These are phyloP conservation scores for Machimus rusticus DNA, from an alignment of 2,888 invertebrate genomes.

Conservation along the genomic window DNA sequence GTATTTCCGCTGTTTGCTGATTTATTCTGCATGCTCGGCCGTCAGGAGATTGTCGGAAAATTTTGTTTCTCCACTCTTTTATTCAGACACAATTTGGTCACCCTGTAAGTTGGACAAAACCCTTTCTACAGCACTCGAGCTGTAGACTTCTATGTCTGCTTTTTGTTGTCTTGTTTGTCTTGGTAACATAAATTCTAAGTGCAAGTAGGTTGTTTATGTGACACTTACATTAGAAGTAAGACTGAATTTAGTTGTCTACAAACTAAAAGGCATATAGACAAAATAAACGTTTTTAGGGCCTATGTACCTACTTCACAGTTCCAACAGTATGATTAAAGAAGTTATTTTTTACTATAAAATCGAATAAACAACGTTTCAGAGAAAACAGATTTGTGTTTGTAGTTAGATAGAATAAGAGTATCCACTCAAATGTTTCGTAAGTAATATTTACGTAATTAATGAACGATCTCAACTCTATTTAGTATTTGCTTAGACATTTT, in stretches of 20 bases:
- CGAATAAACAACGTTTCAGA: too few species aligned
- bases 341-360: too few species aligned
- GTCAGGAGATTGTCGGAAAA: neutral
- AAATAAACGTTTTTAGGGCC: too few species aligned
- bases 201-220: neutral
- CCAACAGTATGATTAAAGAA: too few species aligned
- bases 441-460: too few species aligned
- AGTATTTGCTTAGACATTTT: too few species aligned
- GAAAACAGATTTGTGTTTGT: too few species aligned
- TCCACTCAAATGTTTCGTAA: too few species aligned
- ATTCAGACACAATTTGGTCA: neutral
- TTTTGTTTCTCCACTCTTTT: neutral
- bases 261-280: neutral
- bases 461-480: too few species aligned
- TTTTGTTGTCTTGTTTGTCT: neutral
- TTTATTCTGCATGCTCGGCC: slow-evolving; percentile 8
- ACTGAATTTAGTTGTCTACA: neutral
- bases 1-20: slow-evolving; percentile 40
- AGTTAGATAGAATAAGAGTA: too few species aligned
- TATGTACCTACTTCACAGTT: too few species aligned
- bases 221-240: neutral
- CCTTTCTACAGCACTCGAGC: neutral
- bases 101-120: neutral
- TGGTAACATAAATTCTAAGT: neutral
- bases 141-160: neutral